A percentile compares a stretch with the other conserved stretches of the same genome.
These are phyloP conservation scores for Palloptera scutellata DNA, from an alignment of 2,888 invertebrate species.

Conservation along the genomic window DNA sequence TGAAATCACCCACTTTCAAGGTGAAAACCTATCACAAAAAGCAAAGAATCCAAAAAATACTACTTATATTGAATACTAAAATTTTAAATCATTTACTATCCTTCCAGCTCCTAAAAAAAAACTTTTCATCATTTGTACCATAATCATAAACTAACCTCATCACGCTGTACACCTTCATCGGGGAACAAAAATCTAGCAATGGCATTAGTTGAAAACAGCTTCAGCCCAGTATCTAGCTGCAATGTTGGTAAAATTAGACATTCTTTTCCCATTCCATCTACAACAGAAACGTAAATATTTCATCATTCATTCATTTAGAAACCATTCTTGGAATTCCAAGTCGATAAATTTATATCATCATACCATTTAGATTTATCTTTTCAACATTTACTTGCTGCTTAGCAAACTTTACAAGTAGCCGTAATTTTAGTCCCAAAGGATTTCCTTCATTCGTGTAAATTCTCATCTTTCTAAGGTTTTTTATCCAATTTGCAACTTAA, in stretches of 20 bases:
- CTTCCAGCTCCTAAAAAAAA: not conserved
- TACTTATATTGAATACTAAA: not conserved
- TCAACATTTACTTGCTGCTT: conserved; percentile 69
- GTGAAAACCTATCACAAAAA: too few relatives aligned
- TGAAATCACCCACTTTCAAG: too few relatives aligned
- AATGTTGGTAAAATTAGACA: conserved; percentile 73
- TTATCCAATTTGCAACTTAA: conserved; percentile 1
- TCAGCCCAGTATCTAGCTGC: conserved; percentile 69
- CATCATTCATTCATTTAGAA: conserved; percentile 3
- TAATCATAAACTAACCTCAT: conserved; percentile 55
- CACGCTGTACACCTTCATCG: conserved; percentile 59
- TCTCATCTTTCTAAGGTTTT: conserved; percentile 66
- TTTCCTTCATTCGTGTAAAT: conserved; percentile 80
- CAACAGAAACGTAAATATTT: conserved; percentile 29
- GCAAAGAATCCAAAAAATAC: not conserved
- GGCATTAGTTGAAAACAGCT: conserved; percentile 77
- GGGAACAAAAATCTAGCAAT: conserved; percentile 74
- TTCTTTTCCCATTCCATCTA: conserved; percentile 67
- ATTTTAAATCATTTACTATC: conserved; percentile 10
- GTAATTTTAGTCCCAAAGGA: conserved; percentile 77
- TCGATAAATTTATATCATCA: conserved; percentile 33
- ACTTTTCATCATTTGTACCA: too few relatives aligned
- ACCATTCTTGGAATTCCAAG: not conserved
- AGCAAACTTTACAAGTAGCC: conserved; percentile 74
- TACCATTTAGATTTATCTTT: conserved; percentile 72